Conservation (phyloP, 2,888 invertebrate genomes). For the Dynastes maya region DNA sequence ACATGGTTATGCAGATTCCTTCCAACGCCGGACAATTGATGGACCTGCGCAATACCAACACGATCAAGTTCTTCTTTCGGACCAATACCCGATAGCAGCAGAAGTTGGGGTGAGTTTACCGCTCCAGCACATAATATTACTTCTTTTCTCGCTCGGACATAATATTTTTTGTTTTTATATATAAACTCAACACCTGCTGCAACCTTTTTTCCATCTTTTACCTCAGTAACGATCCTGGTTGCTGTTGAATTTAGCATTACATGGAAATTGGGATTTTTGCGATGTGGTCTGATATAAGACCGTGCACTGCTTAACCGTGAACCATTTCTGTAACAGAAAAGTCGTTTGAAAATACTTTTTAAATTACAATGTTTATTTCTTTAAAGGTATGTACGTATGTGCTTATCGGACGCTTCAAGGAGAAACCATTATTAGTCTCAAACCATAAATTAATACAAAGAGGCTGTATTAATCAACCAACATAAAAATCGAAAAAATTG, state of each 20-base stretch:
- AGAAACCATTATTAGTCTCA: too few species aligned
- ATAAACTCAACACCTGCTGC: slow-evolving; percentile 77
- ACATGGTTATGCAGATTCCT: slow-evolving; percentile 82
- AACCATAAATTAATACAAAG: too few species aligned
- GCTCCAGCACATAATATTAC: slow-evolving; percentile 78
- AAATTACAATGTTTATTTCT: neutral
- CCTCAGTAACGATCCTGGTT: slow-evolving; percentile 72
- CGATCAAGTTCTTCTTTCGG: slow-evolving; percentile 75
- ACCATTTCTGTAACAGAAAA: slow-evolving; percentile 71
- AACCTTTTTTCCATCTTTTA: slow-evolving; percentile 70
- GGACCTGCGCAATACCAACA: slow-evolving; percentile 75
- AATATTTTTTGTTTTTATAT: slow-evolving; percentile 71
- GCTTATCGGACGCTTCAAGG: too few species aligned
- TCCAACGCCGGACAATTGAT: slow-evolving; percentile 80
- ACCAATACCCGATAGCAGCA: slow-evolving; percentile 80
- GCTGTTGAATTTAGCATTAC: slow-evolving; percentile 77
- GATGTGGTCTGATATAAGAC: slow-evolving; percentile 75
- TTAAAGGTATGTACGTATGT: neutral
- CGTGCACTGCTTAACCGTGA: slow-evolving; percentile 76
- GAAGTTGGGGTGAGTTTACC: slow-evolving; percentile 79
- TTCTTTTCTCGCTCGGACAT: slow-evolving; percentile 73
- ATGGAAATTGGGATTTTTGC: slow-evolving; percentile 75
- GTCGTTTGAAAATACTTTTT: slow-evolving; percentile 20
- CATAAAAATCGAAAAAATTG: too few species aligned
- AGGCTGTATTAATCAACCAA: too few species aligned